These are phyloP conservation scores for Ceratina japonica DNA, from an alignment of 1,140 invertebrate species.

Conservation along the genomic window DNA sequence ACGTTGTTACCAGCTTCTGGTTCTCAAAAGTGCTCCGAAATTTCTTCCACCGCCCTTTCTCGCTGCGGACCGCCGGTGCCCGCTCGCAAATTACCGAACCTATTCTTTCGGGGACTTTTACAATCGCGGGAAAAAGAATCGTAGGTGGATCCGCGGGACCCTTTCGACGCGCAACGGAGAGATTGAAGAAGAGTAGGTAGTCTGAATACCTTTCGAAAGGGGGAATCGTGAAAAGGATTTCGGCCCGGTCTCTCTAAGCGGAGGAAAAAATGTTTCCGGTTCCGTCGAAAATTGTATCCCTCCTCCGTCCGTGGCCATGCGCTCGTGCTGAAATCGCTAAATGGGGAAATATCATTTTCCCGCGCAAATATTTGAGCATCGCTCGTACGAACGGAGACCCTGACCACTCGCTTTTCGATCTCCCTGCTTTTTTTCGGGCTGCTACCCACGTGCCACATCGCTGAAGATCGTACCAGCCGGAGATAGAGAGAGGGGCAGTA, in stretches of 20 bases:
- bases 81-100: slow-evolving; percentile 11
- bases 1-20: slow-evolving; percentile 14
- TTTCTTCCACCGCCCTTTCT: not conserved
- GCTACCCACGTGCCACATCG: slow-evolving; percentile 32
- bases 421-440: slow-evolving; percentile 48
- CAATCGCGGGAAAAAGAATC: slow-evolving; percentile 6
- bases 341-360: slow-evolving; percentile 62
- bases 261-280: slow-evolving; percentile 21
- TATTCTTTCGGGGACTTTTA: slow-evolving; percentile 14
- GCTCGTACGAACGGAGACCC: slow-evolving; percentile 20
- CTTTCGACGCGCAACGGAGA: not conserved
- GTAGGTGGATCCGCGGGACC: slow-evolving; percentile 27
- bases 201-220: slow-evolving; percentile 4
- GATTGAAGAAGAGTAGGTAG: not conserved
- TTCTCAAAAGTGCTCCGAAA: slow-evolving; percentile 28
- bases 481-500: not conserved
- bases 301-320: not conserved
- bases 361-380: slow-evolving; percentile 65
- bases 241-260: not conserved
- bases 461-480: slow-evolving; percentile 19
- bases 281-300: slow-evolving; percentile 12
- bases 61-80: not conserved
- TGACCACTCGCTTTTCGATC: slow-evolving; percentile 46
- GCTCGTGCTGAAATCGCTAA: slow-evolving; percentile 27
- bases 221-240: slow-evolving; percentile 7